These are phyloP conservation scores for Teleogryllus occipitalis DNA, from an alignment of 1,140 invertebrate species.

Conservation along the genomic window DNA sequence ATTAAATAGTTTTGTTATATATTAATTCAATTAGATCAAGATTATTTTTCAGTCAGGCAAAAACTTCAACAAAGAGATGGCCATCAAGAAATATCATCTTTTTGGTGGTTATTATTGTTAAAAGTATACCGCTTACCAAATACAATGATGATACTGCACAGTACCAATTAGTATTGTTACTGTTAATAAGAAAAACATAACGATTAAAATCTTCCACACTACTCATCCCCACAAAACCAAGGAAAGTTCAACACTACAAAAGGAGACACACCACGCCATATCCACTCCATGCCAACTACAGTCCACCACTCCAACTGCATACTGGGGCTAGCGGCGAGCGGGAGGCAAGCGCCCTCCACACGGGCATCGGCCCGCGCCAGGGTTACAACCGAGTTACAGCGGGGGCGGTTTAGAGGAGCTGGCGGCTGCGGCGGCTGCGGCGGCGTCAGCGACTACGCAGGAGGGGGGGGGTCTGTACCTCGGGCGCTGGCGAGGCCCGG, in stretches of 20 bases:
- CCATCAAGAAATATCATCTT: background rate
- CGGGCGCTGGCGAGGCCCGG: background rate
- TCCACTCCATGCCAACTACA: background rate
- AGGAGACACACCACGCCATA: background rate
- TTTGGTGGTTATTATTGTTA: background rate
- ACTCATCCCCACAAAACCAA: background rate
- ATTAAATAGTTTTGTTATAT: background rate
- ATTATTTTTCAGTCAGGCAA: background rate
- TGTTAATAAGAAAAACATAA: background rate
- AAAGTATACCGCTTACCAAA: background rate
- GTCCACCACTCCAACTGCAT: background rate
- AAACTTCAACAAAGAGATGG: background rate
- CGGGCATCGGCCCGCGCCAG: background rate
- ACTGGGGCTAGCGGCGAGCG: background rate
- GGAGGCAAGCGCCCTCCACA: background rate
- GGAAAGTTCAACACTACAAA: background rate
- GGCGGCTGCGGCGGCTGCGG: too few relatives aligned
- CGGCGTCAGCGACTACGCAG: too few relatives aligned
- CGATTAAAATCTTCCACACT: background rate
- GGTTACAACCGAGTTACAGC: background rate
- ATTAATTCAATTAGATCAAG: background rate
- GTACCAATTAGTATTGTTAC: background rate
- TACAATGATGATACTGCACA: background rate
- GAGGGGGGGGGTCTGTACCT: background rate
- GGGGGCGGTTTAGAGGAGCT: background rate